Conservation (phyloP, 2,888 invertebrate species). For the Achlya flavicornis region DNA sequence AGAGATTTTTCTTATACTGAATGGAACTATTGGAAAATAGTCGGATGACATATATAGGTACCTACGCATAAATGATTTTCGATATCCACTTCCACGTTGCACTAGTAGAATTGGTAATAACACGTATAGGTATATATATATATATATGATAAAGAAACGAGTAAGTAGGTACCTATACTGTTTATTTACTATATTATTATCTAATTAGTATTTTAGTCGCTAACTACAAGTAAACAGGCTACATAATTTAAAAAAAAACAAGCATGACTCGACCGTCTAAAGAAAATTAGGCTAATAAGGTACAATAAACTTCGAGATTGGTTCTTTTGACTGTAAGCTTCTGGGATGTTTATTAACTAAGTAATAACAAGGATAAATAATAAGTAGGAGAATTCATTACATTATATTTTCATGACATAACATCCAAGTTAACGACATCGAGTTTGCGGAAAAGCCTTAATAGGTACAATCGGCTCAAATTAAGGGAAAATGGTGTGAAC, state of each 20-base stretch:
- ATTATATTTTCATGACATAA: slow-evolving; percentile 2
- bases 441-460: not conserved
- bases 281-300: not conserved
- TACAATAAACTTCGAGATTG: not conserved
- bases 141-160: too few relatives aligned
- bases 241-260: not conserved
- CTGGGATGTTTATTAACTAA: not conserved
- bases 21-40: not conserved
- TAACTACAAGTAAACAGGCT: too few relatives aligned
- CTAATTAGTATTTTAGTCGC: not conserved
- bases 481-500: not conserved
- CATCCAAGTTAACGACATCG: not conserved
- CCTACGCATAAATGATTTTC: not conserved
- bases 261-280: not conserved
- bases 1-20: not conserved
- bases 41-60: not conserved
- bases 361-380: not conserved
- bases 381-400: not conserved
- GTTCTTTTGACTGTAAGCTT: not conserved
- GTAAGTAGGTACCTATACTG: too few relatives aligned
- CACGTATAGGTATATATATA: too few relatives aligned
- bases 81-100: too few relatives aligned
- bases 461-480: not conserved
- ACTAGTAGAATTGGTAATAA: too few relatives aligned
- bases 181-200: not conserved